A percentile compares a stretch with the other conserved stretches of the same genome.
Evolutionary conservation across 2,888 invertebrate species (phyloP).

Genomic region (Leptopilina syphax): DNA sequence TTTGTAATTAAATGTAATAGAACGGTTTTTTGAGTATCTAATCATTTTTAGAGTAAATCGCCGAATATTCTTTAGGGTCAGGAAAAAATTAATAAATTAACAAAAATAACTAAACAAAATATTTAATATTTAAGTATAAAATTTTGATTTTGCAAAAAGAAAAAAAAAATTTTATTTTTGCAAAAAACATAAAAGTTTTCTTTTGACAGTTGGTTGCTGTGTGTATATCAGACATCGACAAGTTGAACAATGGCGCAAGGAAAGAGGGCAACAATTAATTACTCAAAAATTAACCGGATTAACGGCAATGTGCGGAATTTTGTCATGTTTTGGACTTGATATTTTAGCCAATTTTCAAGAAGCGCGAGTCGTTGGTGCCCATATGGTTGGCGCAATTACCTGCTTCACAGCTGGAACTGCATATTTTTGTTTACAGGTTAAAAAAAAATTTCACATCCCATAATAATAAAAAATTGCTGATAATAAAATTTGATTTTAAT

Average conservation of each 20-base stretch:
- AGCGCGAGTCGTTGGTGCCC: conserved; percentile 78
- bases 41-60: too few species aligned
- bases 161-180: too few species aligned
- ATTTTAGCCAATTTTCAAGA: conserved; percentile 83
- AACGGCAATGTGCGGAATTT: conserved; percentile 77
- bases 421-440: conserved; percentile 80
- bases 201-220: conserved; percentile 76
- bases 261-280: conserved; percentile 62
- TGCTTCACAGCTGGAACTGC: conserved; percentile 80
- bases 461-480: not conserved
- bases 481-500: not conserved
- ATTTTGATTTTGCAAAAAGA: too few species aligned
- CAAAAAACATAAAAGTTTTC: not conserved
- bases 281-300: conserved; percentile 56
- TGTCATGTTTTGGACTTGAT: conserved; percentile 79
- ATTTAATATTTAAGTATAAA: too few species aligned
- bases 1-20: too few species aligned
- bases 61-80: too few species aligned
- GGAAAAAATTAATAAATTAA: conserved; percentile 43
- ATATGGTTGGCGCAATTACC: conserved; percentile 80
- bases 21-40: too few species aligned
- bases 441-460: not conserved
- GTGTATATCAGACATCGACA: conserved; percentile 80
- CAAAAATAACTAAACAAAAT: too few species aligned
- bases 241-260: conserved; percentile 73